Evolutionary conservation across 2,113 vertebrate species (phyloP).

Genomic region (Rhinoderma darwinii): DNA sequence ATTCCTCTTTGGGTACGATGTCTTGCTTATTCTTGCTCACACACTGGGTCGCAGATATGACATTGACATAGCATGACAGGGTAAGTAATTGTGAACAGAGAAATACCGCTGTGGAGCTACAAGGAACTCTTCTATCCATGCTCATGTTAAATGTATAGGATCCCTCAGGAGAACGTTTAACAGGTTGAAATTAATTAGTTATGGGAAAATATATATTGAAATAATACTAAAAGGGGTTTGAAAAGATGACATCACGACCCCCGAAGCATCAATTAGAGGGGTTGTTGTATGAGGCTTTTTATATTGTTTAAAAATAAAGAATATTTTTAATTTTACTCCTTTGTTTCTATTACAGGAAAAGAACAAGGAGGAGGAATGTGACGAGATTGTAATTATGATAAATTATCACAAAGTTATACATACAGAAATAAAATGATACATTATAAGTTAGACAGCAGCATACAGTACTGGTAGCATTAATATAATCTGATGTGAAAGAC

Average conservation of each 20-base stretch:
- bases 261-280: conserved; percentile 21
- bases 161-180: conserved; percentile 32
- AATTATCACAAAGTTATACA: background rate
- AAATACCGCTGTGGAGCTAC: background rate
- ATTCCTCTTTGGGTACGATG: background rate
- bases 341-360: background rate
- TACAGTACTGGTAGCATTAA: background rate
- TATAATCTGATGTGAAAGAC: background rate
- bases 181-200: conserved; percentile 37
- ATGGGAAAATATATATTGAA: conserved; percentile 23
- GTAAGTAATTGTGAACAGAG: conserved; percentile 37
- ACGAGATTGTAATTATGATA: background rate
- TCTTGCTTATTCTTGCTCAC: background rate
- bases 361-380: background rate
- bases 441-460: background rate
- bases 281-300: background rate
- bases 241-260: conserved; percentile 15
- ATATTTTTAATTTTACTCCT: background rate
- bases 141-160: conserved; percentile 16
- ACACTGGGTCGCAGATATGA: conserved; percentile 8
- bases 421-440: background rate
- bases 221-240: background rate
- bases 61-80: conserved; percentile 37
- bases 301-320: conserved; percentile 2
- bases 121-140: background rate